phyloP scores from a whole-genome alignment of 2,888 invertebrate species.

The Acheta domesticus region DNA sequence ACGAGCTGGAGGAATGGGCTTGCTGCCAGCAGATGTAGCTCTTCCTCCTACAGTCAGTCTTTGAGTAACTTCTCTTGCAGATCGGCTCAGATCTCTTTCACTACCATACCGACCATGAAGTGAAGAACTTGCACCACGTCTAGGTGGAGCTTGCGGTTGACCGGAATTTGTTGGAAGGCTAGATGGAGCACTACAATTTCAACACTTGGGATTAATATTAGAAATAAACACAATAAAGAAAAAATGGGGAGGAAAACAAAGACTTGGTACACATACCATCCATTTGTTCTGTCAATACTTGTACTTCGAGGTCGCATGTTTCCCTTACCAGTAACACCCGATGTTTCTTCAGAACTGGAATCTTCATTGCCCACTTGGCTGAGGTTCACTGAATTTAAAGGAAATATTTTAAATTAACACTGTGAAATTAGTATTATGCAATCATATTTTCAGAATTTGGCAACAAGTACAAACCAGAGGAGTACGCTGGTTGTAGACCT shows the following conservation, averaged over 20 bases:
- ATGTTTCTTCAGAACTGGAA: slow-evolving; percentile 72
- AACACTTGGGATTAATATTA: neutral
- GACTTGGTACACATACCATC: neutral
- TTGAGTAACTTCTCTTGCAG: slow-evolving; percentile 47
- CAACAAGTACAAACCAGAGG: slow-evolving; percentile 56
- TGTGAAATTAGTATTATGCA: neutral
- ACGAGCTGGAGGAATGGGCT: slow-evolving; percentile 37
- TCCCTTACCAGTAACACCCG: slow-evolving; percentile 54
- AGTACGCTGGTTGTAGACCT: slow-evolving; percentile 63
- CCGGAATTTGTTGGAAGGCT: slow-evolving; percentile 31
- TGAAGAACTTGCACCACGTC: slow-evolving; percentile 25
- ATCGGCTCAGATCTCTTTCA: slow-evolving; percentile 52
- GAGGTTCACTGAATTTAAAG: slow-evolving; percentile 57
- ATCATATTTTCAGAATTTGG: slow-evolving; percentile 22
- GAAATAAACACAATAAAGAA: neutral
- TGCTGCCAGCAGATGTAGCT: slow-evolving; percentile 36
- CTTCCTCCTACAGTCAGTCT: slow-evolving; percentile 46
- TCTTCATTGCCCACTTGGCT: slow-evolving; percentile 71
- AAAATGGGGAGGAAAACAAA: neutral
- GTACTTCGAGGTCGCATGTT: slow-evolving; percentile 63
- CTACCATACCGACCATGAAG: slow-evolving; percentile 53
- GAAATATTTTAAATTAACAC: neutral
- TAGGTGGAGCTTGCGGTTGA: slow-evolving; percentile 30
- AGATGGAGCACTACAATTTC: slow-evolving; percentile 27
- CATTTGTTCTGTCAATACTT: slow-evolving; percentile 56